Conservation (phyloP, 2,888 invertebrate species). For the Chaetogeoica ovagalla region DNA sequence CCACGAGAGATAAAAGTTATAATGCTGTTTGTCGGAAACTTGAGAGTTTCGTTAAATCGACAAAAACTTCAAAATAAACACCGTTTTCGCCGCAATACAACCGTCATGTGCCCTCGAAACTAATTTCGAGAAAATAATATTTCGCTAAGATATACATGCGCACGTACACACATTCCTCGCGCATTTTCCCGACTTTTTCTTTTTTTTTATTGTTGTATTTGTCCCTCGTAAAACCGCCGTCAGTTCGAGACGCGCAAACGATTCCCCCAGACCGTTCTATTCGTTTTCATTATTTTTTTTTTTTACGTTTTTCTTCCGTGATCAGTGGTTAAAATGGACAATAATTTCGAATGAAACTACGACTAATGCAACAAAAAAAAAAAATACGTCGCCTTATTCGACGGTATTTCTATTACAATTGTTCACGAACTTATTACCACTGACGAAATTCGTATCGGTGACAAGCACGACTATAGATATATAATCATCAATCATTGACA, state of each 20-base stretch:
- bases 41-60: slow-evolving; percentile 32
- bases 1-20: slow-evolving; percentile 46
- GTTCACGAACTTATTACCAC: too few relatives aligned
- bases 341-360: too few relatives aligned
- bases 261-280: background rate
- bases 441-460: too few relatives aligned
- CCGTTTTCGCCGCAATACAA: slow-evolving; percentile 18
- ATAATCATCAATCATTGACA: too few relatives aligned
- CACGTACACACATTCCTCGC: background rate
- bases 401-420: too few relatives aligned
- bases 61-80: slow-evolving; percentile 50
- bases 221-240: too few relatives aligned
- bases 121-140: slow-evolving; percentile 42
- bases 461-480: too few relatives aligned
- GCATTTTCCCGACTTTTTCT: background rate
- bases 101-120: slow-evolving; percentile 40
- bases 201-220: too few relatives aligned
- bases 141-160: background rate
- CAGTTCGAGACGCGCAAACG: too few relatives aligned
- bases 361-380: too few relatives aligned
- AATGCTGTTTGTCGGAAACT: slow-evolving; percentile 47
- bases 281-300: background rate
- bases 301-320: background rate
- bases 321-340: too few relatives aligned
- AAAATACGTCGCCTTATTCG: too few relatives aligned